Evolutionary conservation across 2,888 invertebrate species (phyloP).

Genomic region (Orthosia incerta): DNA sequence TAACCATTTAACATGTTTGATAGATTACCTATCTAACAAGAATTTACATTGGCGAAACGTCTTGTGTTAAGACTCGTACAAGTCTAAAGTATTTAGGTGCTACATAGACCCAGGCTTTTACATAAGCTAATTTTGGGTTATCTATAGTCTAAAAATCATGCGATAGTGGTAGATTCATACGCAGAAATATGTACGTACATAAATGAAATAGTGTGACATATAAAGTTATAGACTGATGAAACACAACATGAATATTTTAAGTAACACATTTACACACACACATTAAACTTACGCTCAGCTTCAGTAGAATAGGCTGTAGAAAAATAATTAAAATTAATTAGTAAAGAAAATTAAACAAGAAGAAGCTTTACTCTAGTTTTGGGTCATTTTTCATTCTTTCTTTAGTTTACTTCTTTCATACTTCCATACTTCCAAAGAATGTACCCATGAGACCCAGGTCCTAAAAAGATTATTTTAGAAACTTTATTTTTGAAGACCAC

Average conservation of each 20-base stretch:
- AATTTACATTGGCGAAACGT: not conserved
- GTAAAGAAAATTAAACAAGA: not conserved
- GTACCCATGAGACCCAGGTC: too few species aligned
- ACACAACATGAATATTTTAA: conserved; percentile 34
- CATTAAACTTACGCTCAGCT: conserved; percentile 47
- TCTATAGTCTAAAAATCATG: not conserved
- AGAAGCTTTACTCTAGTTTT: too few species aligned
- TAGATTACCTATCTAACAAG: not conserved
- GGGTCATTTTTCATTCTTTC: too few species aligned
- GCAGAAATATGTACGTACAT: not conserved
- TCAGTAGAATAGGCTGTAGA: conserved; percentile 41
- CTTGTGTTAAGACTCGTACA: not conserved
- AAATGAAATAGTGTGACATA: not conserved
- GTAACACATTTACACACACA: conserved; percentile 37
- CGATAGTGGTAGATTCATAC: not conserved
- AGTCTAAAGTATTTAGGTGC: not conserved
- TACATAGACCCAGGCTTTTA: not conserved
- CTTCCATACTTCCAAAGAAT: too few species aligned
- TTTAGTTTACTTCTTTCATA: too few species aligned
- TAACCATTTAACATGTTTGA: not conserved
- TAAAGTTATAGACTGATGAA: conserved; percentile 36
- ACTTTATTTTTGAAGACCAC: not conserved
- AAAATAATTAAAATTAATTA: conserved; percentile 22
- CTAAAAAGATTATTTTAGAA: too few species aligned
- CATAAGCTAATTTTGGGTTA: not conserved